Base-by-base conservation (phyloP, 2,888 invertebrate species). In the Agrochola circellaris region DNA sequence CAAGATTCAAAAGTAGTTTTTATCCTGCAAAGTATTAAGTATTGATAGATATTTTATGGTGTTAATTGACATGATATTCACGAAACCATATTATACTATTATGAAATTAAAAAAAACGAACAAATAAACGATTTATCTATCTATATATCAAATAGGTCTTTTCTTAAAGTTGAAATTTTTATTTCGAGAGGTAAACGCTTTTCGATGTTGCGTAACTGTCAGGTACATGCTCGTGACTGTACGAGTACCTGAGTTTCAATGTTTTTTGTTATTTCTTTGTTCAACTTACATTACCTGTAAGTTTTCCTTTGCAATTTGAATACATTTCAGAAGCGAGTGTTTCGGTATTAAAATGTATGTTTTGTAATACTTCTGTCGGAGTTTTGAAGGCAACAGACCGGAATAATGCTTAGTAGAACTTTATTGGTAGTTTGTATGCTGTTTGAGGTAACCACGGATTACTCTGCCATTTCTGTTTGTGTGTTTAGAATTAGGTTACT, bases 331-430 rank as follows among this genome's bases (percentile, higher is more conserved):
- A 51, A 70, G 34, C 69, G 34, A 73, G 45, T 62, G 66, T 70
- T 79, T 71, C n/a, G 15, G n/a, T 70, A 73, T 79, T 78, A 61
- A 83, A 73, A 78, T 69, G 9, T 66, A 61, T 71, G 60, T 65
- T 83, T 65, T 56, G 61, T 83, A 54, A 45, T 67, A 56, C 34
- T 70, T 83, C 11, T 7, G 56, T 34, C 17, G 1, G 30, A 79
- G 79, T 82, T 82, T 54, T 20, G 45, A 45, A 60, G 61, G 54
- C 56, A 73, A 45, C 73, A 78, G 69, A 61, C 26, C 5, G 66
- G 84, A 23, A 60, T 83, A 81, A 60, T 66, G 34, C n/a, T 65
- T 54, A 13, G 38, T n/a, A 48, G 51, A 58, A 84, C 48, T 84
- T 83, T 58, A 11, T 56, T 15, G 13, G 42, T 69, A 66, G 72